Evolutionary conservation across 1,140 invertebrate species (phyloP).

Genomic region (Papilio helenus): DNA sequence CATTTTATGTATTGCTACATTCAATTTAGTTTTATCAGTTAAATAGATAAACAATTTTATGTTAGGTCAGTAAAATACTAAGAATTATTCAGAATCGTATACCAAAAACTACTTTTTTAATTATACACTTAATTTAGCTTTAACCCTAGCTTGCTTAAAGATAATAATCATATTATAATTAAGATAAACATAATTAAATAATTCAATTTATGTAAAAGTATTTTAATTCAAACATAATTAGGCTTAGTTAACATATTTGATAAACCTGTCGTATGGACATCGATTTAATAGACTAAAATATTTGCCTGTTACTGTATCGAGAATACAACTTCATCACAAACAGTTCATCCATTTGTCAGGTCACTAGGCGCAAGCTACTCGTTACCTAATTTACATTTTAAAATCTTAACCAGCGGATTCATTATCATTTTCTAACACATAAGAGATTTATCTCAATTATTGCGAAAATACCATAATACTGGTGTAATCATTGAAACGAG

Average conservation of each 20-base stretch:
- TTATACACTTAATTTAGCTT: too few relatives aligned
- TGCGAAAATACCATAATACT: slow-evolving; percentile 9
- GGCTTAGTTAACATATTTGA: background rate
- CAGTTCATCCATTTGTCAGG: background rate
- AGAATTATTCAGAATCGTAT: too few relatives aligned
- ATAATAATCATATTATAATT: background rate
- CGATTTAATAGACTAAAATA: background rate
- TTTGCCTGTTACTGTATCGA: background rate
- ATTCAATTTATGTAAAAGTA: background rate
- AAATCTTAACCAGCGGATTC: background rate
- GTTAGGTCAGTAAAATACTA: background rate
- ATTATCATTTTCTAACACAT: background rate
- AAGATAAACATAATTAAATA: background rate
- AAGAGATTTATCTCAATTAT: slow-evolving; percentile 9
- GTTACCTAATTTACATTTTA: slow-evolving; percentile 29
- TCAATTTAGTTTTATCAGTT: slow-evolving; percentile 5
- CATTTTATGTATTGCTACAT: slow-evolving; percentile 2
- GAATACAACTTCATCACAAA: slow-evolving; percentile 5
- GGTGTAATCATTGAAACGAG: slow-evolving; percentile 22
- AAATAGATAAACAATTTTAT: background rate
- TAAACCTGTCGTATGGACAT: background rate
- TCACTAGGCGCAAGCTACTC: background rate
- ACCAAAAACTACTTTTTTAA: too few relatives aligned
- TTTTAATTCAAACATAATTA: background rate
- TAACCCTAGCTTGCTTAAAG: too few relatives aligned